phyloP scores from a whole-genome alignment of 2,888 invertebrate genomes.

The Drosophila stalkeri region DNA sequence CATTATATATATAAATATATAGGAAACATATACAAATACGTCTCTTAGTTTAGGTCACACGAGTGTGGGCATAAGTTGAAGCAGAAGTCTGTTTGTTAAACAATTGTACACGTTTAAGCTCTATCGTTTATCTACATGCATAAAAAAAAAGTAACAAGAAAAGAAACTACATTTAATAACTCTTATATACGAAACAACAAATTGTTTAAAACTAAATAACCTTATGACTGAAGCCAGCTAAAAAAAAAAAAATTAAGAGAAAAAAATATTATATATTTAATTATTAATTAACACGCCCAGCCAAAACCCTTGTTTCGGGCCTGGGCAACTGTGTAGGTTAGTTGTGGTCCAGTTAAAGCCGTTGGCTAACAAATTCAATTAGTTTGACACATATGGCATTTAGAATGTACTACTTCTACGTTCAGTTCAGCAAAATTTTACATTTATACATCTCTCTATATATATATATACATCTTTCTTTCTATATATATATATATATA shows the following conservation, averaged over 20 bases:
- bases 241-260: neutral
- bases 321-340: constrained; percentile 42
- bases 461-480: neutral
- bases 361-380: constrained; percentile 35
- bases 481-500: neutral
- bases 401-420: constrained; percentile 28
- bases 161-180: constrained; percentile 42
- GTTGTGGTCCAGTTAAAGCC: constrained; percentile 42
- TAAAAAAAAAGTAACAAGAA: constrained; percentile 37
- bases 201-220: constrained; percentile 62
- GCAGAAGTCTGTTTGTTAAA: constrained; percentile 79
- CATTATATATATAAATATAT: constrained; percentile 23
- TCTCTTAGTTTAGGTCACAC: constrained; percentile 72
- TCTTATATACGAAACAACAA: constrained; percentile 45
- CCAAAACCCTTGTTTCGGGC: neutral
- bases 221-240: constrained; percentile 65
- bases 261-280: neutral
- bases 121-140: constrained; percentile 80
- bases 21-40: constrained; percentile 41
- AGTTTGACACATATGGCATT: constrained; percentile 35
- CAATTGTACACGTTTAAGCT: constrained; percentile 80
- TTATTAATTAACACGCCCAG: neutral
- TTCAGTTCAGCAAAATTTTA: constrained; percentile 7
- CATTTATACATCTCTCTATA: neutral
- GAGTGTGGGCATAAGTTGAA: constrained; percentile 59